Percentiles rank a stretch among this genome's conserved stretches.
Conservation (phyloP, 2,113 vertebrate genomes). For the Tichodroma muraria region DNA sequence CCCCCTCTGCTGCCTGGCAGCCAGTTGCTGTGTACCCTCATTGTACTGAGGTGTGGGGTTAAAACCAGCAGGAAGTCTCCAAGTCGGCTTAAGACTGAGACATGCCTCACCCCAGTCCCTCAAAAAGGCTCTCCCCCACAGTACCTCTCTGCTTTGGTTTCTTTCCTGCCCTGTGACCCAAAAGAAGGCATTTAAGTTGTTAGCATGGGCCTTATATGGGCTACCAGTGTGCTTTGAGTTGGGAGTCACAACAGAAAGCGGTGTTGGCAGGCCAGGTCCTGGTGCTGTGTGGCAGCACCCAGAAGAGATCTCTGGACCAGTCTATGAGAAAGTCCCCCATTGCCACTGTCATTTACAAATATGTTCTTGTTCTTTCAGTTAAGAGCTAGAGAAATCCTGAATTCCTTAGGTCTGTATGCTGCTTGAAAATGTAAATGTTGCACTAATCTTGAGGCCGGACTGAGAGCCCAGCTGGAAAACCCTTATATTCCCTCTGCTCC, state of each 20-base stretch:
- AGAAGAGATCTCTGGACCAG: not conserved
- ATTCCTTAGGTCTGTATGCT: not conserved
- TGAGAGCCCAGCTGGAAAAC: not conserved
- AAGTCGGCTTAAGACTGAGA: not conserved
- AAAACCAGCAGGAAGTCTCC: not conserved
- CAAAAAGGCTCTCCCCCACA: not conserved
- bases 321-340: not conserved
- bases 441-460: not conserved
- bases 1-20: not conserved
- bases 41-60: not conserved
- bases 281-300: not conserved
- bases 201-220: not conserved
- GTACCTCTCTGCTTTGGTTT: not conserved
- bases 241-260: not conserved
- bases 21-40: not conserved
- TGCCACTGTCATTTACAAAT: not conserved
- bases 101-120: not conserved
- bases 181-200: not conserved
- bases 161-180: not conserved
- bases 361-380: not conserved
- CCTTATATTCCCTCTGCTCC: not conserved
- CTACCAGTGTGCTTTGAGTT: not conserved
- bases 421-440: not conserved
- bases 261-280: not conserved
- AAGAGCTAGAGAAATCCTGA: not conserved